Conservation (phyloP, 2,888 invertebrate genomes). For the Rhimphoctona megacephalus region DNA sequence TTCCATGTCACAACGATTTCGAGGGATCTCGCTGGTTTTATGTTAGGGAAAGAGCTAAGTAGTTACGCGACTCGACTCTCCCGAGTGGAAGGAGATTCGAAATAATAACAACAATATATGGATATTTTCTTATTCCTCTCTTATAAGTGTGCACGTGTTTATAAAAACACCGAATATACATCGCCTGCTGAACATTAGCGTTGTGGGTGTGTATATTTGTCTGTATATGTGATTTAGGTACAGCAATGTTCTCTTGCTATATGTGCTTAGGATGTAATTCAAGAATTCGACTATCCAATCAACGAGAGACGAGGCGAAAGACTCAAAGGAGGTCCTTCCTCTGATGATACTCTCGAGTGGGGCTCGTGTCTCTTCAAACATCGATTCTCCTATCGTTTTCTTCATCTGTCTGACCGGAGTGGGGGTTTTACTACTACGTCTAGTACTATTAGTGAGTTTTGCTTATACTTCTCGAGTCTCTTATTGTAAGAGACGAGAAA, state of each 20-base stretch:
- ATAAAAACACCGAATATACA: slow-evolving; percentile 46
- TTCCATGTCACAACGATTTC: slow-evolving; percentile 55
- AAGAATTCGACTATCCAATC: slow-evolving; percentile 78
- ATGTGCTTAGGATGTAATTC: slow-evolving; percentile 78
- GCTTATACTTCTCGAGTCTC: neutral
- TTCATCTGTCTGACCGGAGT: slow-evolving; percentile 34
- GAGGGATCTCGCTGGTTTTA: slow-evolving; percentile 54
- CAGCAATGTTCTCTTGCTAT: slow-evolving; percentile 67
- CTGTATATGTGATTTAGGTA: slow-evolving; percentile 7
- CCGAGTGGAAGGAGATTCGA: slow-evolving; percentile 48
- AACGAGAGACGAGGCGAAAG: slow-evolving; percentile 69
- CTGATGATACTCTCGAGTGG: slow-evolving; percentile 39
- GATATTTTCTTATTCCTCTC: neutral
- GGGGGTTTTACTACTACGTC: slow-evolving; percentile 35
- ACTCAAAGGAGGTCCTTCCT: slow-evolving; percentile 52
- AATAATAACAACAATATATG: slow-evolving; percentile 23
- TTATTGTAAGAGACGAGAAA: neutral
- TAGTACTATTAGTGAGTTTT: slow-evolving; percentile 1
- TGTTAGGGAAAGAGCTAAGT: slow-evolving; percentile 55
- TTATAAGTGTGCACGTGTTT: neutral
- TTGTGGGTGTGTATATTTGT: slow-evolving; percentile 40
- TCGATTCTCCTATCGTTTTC: slow-evolving; percentile 24
- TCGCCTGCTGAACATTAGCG: slow-evolving; percentile 36
- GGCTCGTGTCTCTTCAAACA: neutral
- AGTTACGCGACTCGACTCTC: slow-evolving; percentile 42